Base-by-base conservation (phyloP, 2,113 vertebrate genomes). In the Hemichromis elongatus region DNA sequence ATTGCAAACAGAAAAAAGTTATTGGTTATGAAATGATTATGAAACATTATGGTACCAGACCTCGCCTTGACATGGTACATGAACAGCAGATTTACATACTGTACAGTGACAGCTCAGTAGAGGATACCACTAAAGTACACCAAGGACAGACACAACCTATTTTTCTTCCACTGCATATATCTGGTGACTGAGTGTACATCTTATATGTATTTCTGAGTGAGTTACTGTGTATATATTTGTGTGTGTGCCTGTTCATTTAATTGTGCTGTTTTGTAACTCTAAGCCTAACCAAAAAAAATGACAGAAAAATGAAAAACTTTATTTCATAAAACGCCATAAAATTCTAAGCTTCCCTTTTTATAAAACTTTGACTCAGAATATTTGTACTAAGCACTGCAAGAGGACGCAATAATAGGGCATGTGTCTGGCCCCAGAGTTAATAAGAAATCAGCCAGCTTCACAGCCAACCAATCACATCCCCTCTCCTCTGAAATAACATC, bases 1-100 rank as follows among this genome's bases (percentile, higher is more conserved):
- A 86, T 33, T 82, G 18, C n/a, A 85, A 83, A 88, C 53, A n/a
- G 3, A 16, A 30, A 82, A 81, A 78, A 75, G 81, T 83, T n/a
- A 70, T 21, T 89, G 21, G 79, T 90, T 63, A 85, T 47, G 24
- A 78, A 28, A 19, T 89, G 19, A 83, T 90, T 54, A 73, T 56
- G 30, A 83, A 52, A 80, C 30, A 82, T 56, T 9, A 70, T 61
- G 14, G 28, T 54, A 30, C 53, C 37, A 37, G 16, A 90, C 54
- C 45, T 80, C 24, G 21, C 7, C 16, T 85, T 66, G 35, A 85
- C 45, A 56, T 6, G 52, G 42, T n/a, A 30, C 45, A 75, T 73
- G 30, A 81, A 54, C 21, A 79, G 85, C 37, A 66, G 5, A 89
- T 89, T 57, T 68, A 77, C 52, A 89, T 77, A 84, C 24, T 53